Evolutionary conservation across 2,888 invertebrate species (phyloP).

Genomic region (Cryptosula pallasiana): DNA sequence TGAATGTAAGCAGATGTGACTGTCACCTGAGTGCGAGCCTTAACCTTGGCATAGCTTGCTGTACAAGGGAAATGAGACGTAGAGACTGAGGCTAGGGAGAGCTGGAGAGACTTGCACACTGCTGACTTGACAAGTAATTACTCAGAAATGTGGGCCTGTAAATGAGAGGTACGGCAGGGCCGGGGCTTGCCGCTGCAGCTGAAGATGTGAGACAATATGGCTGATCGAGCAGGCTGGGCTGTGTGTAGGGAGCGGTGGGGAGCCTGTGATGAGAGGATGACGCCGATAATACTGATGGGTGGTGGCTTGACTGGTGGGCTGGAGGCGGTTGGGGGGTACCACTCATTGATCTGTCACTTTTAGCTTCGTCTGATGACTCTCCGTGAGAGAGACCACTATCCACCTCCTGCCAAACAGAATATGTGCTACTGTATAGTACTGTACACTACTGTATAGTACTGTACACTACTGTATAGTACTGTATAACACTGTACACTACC

Average conservation of each 20-base stretch:
- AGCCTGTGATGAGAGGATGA: neutral
- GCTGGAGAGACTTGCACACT: too few species aligned
- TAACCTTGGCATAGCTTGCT: too few species aligned
- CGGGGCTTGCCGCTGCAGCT: neutral
- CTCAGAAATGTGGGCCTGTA: slow-evolving; percentile 13
- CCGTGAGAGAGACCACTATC: slow-evolving; percentile 19
- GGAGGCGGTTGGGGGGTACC: neutral
- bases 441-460: too few species aligned
- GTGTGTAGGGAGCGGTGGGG: neutral
- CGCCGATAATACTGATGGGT: too few species aligned
- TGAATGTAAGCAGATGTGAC: too few species aligned
- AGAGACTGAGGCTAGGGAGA: too few species aligned
- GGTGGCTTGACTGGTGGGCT: neutral
- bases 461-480: too few species aligned
- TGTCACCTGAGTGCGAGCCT: too few species aligned
- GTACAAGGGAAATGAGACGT: too few species aligned
- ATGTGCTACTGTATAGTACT: neutral
- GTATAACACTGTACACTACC: too few species aligned
- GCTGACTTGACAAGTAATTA: neutral
- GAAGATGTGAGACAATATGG: neutral
- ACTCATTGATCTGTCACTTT: neutral
- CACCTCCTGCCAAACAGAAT: neutral
- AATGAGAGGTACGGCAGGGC: neutral
- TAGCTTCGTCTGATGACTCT: slow-evolving; percentile 16
- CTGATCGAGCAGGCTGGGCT: neutral